These are phyloP conservation scores for Altica lythri DNA, from an alignment of 2,888 invertebrate genomes.

Conservation along the genomic window DNA sequence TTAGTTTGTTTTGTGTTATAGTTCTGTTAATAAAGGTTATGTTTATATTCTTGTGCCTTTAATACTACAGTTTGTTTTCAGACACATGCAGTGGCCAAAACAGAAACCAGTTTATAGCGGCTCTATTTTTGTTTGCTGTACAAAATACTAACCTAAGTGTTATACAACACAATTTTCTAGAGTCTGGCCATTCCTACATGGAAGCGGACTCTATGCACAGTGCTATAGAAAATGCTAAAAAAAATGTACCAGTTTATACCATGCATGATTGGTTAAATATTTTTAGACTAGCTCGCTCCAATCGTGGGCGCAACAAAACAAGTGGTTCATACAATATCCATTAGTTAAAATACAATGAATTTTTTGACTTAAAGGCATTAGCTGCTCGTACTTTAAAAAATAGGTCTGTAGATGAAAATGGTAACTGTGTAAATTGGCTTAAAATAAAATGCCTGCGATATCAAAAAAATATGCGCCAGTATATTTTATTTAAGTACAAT, in stretches of 20 bases:
- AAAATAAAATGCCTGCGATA: too few species aligned
- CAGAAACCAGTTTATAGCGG: not conserved
- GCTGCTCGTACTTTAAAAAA: not conserved
- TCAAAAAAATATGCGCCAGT: too few species aligned
- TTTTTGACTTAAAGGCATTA: not conserved
- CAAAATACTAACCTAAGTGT: not conserved
- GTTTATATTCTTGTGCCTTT: too few species aligned
- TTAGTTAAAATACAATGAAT: not conserved
- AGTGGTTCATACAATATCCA: too few species aligned
- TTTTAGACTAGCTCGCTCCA: too few species aligned
- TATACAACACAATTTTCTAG: not conserved
- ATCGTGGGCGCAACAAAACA: not conserved
- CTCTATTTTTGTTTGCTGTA: not conserved
- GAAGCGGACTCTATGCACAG: constrained; percentile 1
- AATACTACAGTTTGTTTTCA: too few species aligned
- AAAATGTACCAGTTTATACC: too few species aligned
- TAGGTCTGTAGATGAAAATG: not conserved
- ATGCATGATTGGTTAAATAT: too few species aligned
- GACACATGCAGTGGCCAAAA: constrained; percentile 1
- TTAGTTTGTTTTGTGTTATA: too few species aligned
- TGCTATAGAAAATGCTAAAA: not conserved
- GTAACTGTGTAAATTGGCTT: not conserved
- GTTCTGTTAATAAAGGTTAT: too few species aligned
- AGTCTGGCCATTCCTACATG: not conserved
- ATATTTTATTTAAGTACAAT: not conserved